Evolutionary conservation across 2,113 vertebrate species (phyloP), one percentile per base, ranked within the genome.

Genomic region (Arothron firmamentum): DNA sequence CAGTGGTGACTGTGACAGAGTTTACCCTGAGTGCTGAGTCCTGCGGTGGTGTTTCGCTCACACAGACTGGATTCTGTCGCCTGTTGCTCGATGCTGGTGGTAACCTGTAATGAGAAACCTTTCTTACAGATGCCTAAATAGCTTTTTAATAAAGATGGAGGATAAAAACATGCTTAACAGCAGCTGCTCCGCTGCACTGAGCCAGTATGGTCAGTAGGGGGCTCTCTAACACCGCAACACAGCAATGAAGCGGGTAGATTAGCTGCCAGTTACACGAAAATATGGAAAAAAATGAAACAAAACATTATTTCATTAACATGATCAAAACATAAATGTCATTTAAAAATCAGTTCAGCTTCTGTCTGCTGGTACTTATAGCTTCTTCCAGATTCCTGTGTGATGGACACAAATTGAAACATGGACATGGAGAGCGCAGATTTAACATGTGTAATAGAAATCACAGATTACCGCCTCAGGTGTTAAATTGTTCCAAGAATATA

Each of bases 11-110:
- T 28, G 25, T 25, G 41, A 51, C 41, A 17, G 54, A 56, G 54
- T 4, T 88, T 90, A 98, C 96, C 96, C 91, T 94, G 94, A 4
- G 91, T 91, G 82, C 93, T 94, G 76, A 94, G 89, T 78, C 89
- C 91, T 4, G 84, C 85, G 0, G 90, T 84, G 1, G 69, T 55
- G 57, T 92, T 93, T 57, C 92, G 90, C 65, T 94, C 94, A 63
- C 88, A 88, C 5, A 92, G 61, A 64, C 91, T 92, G 41, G 92
- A 89, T 56, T 88, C 93, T 0, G 92, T 91, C 20, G 78, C 89
- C 63, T 90, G 94, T 54, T 92, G 94, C 57, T 92, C 90, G 0
- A 86, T 52, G 64, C 83, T 88, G n/a, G 84, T 75, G 10, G 89
- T 78, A 31, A 92, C 88, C 96, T 98, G 70, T 14, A 56, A 8